These are phyloP conservation scores for Catostomus latipinnis DNA, from an alignment of 2,797 vertebrate species.

Conservation along the genomic window DNA sequence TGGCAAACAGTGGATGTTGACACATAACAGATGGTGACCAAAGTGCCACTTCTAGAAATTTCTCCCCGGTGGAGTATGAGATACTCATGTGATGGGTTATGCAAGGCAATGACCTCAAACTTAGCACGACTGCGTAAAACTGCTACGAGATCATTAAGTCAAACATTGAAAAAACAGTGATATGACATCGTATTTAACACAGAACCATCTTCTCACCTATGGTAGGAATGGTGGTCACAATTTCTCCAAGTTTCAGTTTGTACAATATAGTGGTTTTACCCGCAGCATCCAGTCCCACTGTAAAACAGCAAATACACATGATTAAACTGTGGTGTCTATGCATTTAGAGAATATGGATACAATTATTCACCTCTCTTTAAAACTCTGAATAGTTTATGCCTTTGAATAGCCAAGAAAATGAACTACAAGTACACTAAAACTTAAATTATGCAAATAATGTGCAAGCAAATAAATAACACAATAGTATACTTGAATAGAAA, in stretches of 20 bases:
- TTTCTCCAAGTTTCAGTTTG: conserved; percentile 90
- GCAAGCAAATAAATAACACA: too few relatives aligned
- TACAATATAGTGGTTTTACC: conserved; percentile 92
- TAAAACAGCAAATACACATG: conserved; percentile 20
- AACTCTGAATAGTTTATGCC: too few relatives aligned
- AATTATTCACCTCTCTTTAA: too few relatives aligned
- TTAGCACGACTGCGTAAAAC: not conserved
- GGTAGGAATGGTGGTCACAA: conserved; percentile 91
- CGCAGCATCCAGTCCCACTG: conserved; percentile 89
- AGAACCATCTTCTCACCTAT: conserved; percentile 80
- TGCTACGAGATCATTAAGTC: not conserved
- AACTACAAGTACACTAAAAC: too few relatives aligned
- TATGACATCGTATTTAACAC: not conserved
- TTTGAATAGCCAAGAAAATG: too few relatives aligned
- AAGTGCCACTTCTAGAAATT: not conserved
- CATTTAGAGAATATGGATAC: not conserved
- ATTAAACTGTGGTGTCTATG: not conserved
- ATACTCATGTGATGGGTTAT: not conserved
- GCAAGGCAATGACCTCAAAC: not conserved
- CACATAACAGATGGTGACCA: not conserved
- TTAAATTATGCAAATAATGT: too few relatives aligned
- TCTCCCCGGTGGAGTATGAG: not conserved
- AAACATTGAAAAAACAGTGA: too few relatives aligned
- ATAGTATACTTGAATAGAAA: too few relatives aligned
- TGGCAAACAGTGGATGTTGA: not conserved